These are phyloP conservation scores for Chaitophorus viminalis DNA, from an alignment of 2,888 invertebrate species.

Conservation along the genomic window DNA sequence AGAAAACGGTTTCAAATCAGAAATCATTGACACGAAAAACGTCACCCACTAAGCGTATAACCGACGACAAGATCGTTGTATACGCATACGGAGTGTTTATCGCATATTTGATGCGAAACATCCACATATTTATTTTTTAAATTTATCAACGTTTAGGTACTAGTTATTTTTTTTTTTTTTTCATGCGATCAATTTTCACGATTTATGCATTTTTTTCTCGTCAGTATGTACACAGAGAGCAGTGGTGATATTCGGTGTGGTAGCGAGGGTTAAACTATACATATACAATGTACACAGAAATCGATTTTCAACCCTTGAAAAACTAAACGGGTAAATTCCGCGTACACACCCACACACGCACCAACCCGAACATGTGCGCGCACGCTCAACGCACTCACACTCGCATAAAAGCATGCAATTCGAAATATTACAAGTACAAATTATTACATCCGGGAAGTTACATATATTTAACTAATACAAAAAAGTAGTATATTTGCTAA, in stretches of 20 bases:
- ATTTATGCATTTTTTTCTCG: constrained; percentile 9
- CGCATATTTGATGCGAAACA: neutral
- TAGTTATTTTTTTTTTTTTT: neutral
- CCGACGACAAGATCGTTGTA: neutral
- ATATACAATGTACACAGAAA: neutral
- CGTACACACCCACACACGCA: neutral
- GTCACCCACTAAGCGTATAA: neutral
- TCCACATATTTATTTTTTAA: too few relatives aligned
- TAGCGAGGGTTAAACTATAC: neutral
- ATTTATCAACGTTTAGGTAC: neutral
- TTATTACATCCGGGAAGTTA: neutral
- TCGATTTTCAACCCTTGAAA: constrained; percentile 46
- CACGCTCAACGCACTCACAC: neutral
- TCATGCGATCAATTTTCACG: neutral
- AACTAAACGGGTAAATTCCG: neutral
- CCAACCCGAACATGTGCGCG: neutral
- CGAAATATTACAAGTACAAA: neutral
- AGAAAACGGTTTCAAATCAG: neutral
- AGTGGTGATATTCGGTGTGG: neutral
- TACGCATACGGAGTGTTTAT: neutral
- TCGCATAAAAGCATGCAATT: neutral
- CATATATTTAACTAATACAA: neutral
- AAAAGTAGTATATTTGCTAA: neutral
- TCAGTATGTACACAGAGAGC: neutral
- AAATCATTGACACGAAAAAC: constrained; percentile 12